Conservation (phyloP, 1,140 invertebrate species). For the Plectus sambesii region DNA sequence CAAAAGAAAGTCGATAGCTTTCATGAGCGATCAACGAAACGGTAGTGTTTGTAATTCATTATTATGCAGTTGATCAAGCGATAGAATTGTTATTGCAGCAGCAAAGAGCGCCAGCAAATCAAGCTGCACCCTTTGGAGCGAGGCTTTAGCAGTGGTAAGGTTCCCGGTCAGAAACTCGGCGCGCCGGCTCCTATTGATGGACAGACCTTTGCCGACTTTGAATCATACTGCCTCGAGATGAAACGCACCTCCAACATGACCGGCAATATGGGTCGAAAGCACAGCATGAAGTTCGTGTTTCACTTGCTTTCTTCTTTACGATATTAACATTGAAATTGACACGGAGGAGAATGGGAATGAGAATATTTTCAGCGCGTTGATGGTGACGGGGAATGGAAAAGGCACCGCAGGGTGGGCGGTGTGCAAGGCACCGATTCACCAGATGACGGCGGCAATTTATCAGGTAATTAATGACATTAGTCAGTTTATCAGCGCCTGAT, state of each 20-base stretch:
- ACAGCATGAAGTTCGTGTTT: no score
- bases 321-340: no score
- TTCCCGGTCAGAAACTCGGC: conserved; percentile 48
- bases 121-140: conserved; percentile 45
- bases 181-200: conserved; percentile 47
- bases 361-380: conserved; percentile 45
- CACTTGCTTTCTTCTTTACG: no score
- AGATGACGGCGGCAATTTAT: conserved; percentile 37
- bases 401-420: conserved; percentile 47
- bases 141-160: conserved; percentile 47
- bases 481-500: conserved; percentile 36
- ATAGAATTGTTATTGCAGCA: conserved; percentile 6
- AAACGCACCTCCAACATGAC: conserved; percentile 49
- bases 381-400: conserved; percentile 49
- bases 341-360: no score
- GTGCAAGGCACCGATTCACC: conserved; percentile 23
- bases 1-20: conserved; percentile 7
- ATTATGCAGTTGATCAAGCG: conserved; percentile 10
- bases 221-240: conserved; percentile 48
- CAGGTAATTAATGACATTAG: conserved; percentile 35
- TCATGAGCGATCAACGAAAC: conserved; percentile 8
- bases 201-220: conserved; percentile 48
- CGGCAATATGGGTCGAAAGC: conserved; percentile 46
- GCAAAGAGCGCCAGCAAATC: conserved; percentile 10
- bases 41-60: conserved; percentile 5